Conservation (phyloP, 2,888 invertebrate species). For the Galerucella nymphaeae region DNA sequence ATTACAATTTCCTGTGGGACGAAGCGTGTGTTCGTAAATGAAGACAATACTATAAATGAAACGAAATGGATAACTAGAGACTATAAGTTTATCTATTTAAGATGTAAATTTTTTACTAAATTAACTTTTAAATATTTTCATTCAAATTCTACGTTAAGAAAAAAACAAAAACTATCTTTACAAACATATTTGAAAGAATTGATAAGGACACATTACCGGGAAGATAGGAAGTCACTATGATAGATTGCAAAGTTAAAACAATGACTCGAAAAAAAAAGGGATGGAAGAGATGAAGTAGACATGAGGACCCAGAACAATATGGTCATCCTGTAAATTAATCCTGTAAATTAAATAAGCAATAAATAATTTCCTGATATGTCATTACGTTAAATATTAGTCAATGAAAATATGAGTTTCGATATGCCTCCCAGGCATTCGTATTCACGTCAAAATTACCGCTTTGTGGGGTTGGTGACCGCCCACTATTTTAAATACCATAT, state of each 20-base stretch:
- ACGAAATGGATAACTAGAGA: slow-evolving; percentile 10
- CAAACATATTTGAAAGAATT: too few species aligned
- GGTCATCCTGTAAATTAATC: too few species aligned
- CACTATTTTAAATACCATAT: slow-evolving; percentile 51
- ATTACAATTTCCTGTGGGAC: slow-evolving; percentile 60
- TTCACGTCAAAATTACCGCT: slow-evolving; percentile 9
- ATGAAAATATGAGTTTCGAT: slow-evolving; percentile 44
- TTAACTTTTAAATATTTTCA: neutral
- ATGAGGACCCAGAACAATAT: too few species aligned
- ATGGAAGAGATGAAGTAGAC: too few species aligned
- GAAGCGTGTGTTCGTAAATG: slow-evolving; percentile 26
- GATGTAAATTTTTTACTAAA: neutral
- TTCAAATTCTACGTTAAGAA: neutral
- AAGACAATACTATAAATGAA: slow-evolving; percentile 24
- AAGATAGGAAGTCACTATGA: too few species aligned
- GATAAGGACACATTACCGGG: too few species aligned
- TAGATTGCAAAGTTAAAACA: too few species aligned
- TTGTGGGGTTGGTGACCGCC: slow-evolving; percentile 35
- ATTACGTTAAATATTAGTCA: slow-evolving; percentile 42
- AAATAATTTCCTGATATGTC: slow-evolving; percentile 27
- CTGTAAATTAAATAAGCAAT: slow-evolving; percentile 30
- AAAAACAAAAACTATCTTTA: neutral
- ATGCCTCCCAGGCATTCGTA: slow-evolving; percentile 44
- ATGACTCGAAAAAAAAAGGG: too few species aligned
- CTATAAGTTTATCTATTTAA: neutral